Base-by-base conservation (phyloP, 2,797 vertebrate genomes). In the Sternarchorhynchus goeldii region DNA sequence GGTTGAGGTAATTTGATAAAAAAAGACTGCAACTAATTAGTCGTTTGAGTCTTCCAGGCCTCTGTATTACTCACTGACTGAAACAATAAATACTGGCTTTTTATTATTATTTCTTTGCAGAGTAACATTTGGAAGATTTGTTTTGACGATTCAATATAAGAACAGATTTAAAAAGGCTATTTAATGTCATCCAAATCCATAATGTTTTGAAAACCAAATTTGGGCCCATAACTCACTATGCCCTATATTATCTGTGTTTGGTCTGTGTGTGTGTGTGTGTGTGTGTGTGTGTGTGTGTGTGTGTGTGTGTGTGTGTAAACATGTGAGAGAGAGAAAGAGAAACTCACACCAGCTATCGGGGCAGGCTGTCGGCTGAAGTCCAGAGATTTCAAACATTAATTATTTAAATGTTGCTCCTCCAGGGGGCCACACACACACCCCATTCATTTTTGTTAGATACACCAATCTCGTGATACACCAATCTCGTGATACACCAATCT, bases 311-410 rank as follows among this genome's bases (percentile, higher is more conserved):
- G 14, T 6, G n/a, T 66, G 16, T 18, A 56, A 58, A 41, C 21
- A 20, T 65, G 60, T 34, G 31, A 65, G 55, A n/a, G 34, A 32
- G 34, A 39, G 31, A 21, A 31, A 31, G 50, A 21, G 45, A 66
- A 74, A 65, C 31, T 76, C 80, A 78, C 80, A 78, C 72, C 53
- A 68, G 75, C 58, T 80, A 64, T 73, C 74, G 53, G 0, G 81
- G n/a, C 75, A 78, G 31, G 32, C 66, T 50, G 63, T 0, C 2
- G 66, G 68, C 66, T 79, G 66, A 78, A 81, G 80, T 74, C 82
- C 67, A 84, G 72, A 79, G 78, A 79, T 83, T 84, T 82, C 58
- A 82, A 83, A 78, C 67, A 81, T 84, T 85, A 87, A 85, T 87
- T 84, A 87, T 83, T 75, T 84, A 87, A 87, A 84, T 82, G 81